Evolutionary conservation across 2,888 invertebrate genomes (phyloP), one percentile per base, ranked within the genome.

Genomic region (Andrena flavipes): DNA sequence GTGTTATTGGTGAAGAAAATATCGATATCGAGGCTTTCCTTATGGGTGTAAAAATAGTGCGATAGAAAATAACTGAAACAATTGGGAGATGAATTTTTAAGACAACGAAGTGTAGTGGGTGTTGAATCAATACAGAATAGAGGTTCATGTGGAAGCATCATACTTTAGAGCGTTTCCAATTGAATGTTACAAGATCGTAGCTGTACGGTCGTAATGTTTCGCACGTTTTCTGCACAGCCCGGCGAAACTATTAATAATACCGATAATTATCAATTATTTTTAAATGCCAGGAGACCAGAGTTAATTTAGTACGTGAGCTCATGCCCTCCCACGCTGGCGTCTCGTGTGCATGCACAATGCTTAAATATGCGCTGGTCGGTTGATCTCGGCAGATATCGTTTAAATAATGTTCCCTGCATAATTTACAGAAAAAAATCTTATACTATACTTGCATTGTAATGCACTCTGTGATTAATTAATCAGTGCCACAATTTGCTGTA

Each of bases 251-350:
- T 88, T 89, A 85, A 86, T 87, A 86, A 87, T 81, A 62, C 70
- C 79, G 84, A 86, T 89, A 90, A 89, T 90, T 90, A 89, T 74
- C 85, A 89, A 89, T 87, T 90, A 86, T 85, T 86, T 88, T 90
- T 88, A 88, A 88, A 88, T 85, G 84, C 81, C 80, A 75, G 65
- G 81, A 74, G 75, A 78, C 73, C 76, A 56, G 78, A 81, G 90
- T 90, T 91, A 88, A 90, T 87, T 90, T 89, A 85, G 89, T 83
- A 72, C 82, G 85, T 89, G 90, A 91, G 91, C 88, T 91, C 90
- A 89, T 69, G 82, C 82, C 80, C 87, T 82, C 88, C 87, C 78
- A 85, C 84, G 82, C 80, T 49, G 67, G 64, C 73, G 30, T 79
- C 76, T 73, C 73, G 76, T 26, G 30, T 79, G 69, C 77, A 71